Base-by-base conservation (phyloP, 2,113 vertebrate species). In the Ailuropoda melanoleuca region DNA sequence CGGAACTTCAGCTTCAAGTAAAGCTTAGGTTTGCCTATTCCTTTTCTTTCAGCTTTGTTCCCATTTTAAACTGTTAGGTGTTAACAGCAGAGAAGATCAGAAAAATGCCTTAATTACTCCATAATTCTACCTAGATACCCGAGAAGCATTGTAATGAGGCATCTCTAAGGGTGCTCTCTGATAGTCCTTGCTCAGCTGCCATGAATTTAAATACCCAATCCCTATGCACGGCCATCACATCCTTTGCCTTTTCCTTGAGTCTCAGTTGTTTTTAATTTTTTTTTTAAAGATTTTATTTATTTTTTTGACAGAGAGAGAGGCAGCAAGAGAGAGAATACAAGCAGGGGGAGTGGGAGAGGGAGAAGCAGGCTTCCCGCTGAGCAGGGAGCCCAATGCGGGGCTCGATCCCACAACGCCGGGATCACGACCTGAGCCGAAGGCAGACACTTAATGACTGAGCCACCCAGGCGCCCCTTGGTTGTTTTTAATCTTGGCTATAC, bases 161-260 rank as follows among this genome's bases (percentile, higher is more conserved):
- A 64, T 82, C 46, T 82, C 39, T 46, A 37, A 58, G 70, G 39
- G 23, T 48, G 34, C 53, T 84, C 0, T 80, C 43, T 64, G 90
- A 53, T 72, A 48, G 50, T 80, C 62, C 37, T 75, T 93, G 72
- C 13, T 74, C 39, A 68, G 7, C 24, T 48, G 34, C 48, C 53
- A 2, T 60, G 56, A 26, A 77, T 7, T 78, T 53, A 58, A 50
- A 24, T 58, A 37, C 8, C 37, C 74, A 48, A 83, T 48, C 62
- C 53, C 77, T 46, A 53, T 66, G 48, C 68, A 2, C 21, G 18
- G 34, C 31, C 17, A 2, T 75, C 31, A 90, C 5, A 50, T 62
- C 60, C 56, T 95, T 80, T 94, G 84, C 19, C 39, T 80, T 96
- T 53, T 84, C 21, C 19, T 90, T 92, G 39, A 90, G 48, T 78